Conservation (phyloP, 2,888 invertebrate species). For the Eustalomyia histrio region DNA sequence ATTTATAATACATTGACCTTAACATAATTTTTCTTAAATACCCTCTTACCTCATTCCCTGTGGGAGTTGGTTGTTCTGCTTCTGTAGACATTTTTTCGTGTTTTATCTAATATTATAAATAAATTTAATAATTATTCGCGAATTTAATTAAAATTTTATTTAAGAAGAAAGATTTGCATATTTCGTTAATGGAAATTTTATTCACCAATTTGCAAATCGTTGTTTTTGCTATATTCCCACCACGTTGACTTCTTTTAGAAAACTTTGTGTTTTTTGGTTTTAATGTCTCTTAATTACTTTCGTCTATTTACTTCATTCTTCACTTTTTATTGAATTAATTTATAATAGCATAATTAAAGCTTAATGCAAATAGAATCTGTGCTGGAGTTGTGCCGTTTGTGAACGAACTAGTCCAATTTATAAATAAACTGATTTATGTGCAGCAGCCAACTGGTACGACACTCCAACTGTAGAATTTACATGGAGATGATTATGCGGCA, state of each 20-base stretch:
- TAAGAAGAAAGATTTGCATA: conserved; percentile 32
- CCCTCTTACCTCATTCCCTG: conserved; percentile 59
- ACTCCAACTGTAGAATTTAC: too few relatives aligned
- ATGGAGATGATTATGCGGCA: too few relatives aligned
- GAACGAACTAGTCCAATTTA: too few relatives aligned
- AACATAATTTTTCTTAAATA: conserved; percentile 35
- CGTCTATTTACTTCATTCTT: conserved; percentile 19
- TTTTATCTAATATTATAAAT: conserved; percentile 15
- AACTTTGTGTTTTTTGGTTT: conserved; percentile 24
- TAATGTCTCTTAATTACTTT: conserved; percentile 4
- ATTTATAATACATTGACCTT: conserved; percentile 52
- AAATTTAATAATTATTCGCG: conserved; percentile 18
- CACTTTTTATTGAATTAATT: too few relatives aligned
- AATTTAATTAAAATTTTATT: conserved; percentile 5
- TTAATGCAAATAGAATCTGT: too few relatives aligned
- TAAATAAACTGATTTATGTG: too few relatives aligned
- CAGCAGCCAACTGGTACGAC: too few relatives aligned
- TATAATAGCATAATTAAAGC: too few relatives aligned
- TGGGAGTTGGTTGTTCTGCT: conserved; percentile 55
- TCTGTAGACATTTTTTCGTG: conserved; percentile 52
- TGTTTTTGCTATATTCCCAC: conserved; percentile 6
- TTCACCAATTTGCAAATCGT: conserved; percentile 24
- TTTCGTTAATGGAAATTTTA: conserved; percentile 21
- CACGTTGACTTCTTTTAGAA: conserved; percentile 36
- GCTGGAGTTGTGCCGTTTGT: too few relatives aligned